Evolutionary conservation across 2,113 vertebrate genomes (phyloP).

Genomic region (Caloenas nicobarica): DNA sequence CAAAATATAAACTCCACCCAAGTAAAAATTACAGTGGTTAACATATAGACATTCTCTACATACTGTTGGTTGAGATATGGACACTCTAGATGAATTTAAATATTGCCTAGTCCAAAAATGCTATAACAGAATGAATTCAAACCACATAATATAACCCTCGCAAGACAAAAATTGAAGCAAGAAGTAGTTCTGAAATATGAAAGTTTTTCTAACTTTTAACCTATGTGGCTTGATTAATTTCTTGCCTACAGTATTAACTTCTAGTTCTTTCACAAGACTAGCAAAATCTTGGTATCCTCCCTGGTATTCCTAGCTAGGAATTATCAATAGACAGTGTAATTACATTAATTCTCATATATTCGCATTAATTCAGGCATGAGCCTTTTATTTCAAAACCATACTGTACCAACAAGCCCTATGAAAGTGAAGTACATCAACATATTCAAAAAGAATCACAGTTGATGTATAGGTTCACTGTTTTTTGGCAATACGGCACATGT

Average conservation of each 20-base stretch:
- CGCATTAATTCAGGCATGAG: neutral
- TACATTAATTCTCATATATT: neutral
- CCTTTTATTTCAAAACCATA: neutral
- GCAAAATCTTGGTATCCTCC: neutral
- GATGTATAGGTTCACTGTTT: neutral
- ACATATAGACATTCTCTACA: neutral
- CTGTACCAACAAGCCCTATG: neutral
- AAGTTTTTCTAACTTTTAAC: neutral
- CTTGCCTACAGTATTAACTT: neutral
- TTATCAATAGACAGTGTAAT: neutral
- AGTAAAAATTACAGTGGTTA: constrained; percentile 22
- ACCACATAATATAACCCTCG: neutral
- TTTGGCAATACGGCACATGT: neutral
- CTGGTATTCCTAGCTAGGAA: neutral
- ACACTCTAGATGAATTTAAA: neutral
- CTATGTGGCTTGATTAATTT: neutral
- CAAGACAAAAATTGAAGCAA: neutral
- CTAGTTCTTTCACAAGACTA: neutral
- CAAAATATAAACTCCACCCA: constrained; percentile 71
- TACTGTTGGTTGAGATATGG: neutral
- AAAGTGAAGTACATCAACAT: neutral
- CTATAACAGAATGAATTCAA: neutral
- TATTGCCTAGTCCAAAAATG: neutral
- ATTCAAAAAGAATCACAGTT: neutral
- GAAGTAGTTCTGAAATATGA: neutral